These are phyloP conservation scores for Cephus cinctus DNA, from an alignment of 1,140 invertebrate species.

Conservation along the genomic window DNA sequence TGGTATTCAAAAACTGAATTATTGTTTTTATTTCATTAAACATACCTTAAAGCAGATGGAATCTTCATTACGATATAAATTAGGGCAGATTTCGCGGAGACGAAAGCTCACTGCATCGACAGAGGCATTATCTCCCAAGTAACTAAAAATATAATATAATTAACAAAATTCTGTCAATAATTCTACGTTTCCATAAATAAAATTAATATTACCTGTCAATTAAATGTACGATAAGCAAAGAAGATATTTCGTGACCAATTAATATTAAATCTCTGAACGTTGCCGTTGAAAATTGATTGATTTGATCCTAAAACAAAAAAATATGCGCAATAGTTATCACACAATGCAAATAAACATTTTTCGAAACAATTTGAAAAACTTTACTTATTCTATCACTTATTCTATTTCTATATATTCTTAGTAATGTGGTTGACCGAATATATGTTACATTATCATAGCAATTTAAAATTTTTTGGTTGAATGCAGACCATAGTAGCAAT, in stretches of 20 bases:
- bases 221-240: conserved; percentile 70
- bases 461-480: too few relatives aligned
- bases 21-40: conserved; percentile 10
- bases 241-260: conserved; percentile 79
- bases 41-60: conserved; percentile 87
- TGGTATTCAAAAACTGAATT: too few relatives aligned
- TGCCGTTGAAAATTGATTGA: conserved; percentile 62
- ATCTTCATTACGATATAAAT: conserved; percentile 92
- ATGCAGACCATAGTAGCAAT: too few relatives aligned
- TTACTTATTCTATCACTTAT: too few relatives aligned
- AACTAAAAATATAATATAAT: conserved; percentile 55
- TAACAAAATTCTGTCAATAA: conserved; percentile 1
- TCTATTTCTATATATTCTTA: too few relatives aligned
- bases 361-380: too few relatives aligned
- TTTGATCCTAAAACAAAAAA: conserved; percentile 57
- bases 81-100: conserved; percentile 90
- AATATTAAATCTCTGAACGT: conserved; percentile 81
- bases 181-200: conserved; percentile 2
- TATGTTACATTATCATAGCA: too few relatives aligned
- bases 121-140: conserved; percentile 92
- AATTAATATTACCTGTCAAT: conserved; percentile 62
- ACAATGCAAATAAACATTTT: too few relatives aligned
- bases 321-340: too few relatives aligned
- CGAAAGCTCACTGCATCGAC: conserved; percentile 87
- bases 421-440: too few relatives aligned